phyloP scores from a whole-genome alignment of 2,888 invertebrate species.

The Caenorhabditis wallacei region DNA sequence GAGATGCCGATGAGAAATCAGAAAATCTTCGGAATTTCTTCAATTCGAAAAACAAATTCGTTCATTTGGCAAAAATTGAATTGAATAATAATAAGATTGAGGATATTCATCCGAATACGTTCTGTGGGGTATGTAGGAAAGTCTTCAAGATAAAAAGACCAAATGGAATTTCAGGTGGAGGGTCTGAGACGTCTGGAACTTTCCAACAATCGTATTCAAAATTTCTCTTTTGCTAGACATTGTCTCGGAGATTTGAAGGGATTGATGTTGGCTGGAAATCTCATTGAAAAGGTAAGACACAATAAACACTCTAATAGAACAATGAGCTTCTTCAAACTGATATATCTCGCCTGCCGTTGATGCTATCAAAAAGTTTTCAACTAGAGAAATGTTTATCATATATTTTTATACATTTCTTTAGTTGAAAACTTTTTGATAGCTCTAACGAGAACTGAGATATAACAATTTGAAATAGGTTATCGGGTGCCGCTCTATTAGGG shows the following conservation, averaged over 20 bases:
- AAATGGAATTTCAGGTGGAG: conserved; percentile 63
- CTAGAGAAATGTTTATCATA: no score
- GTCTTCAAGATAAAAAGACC: not conserved
- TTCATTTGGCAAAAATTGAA: conserved; percentile 66
- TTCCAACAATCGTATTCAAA: conserved; percentile 65
- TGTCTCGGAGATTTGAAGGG: conserved; percentile 67
- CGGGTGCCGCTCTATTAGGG: no score
- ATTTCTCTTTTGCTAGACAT: conserved; percentile 63
- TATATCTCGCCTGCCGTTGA: no score
- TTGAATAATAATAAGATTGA: conserved; percentile 66
- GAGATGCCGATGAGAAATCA: conserved; percentile 40
- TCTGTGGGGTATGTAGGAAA: conserved; percentile 62
- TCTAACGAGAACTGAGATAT: no score
- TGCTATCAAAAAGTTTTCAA: no score
- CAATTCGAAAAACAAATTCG: conserved; percentile 62
- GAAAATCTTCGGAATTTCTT: conserved; percentile 65
- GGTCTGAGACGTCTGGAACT: conserved; percentile 69
- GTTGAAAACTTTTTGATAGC: no score
- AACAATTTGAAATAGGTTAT: no score
- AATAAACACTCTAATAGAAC: no score
- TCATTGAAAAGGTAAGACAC: conserved; percentile 47
- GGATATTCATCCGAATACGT: conserved; percentile 66
- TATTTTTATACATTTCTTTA: no score
- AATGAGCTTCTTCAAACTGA: no score
- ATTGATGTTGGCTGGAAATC: conserved; percentile 69